These are phyloP conservation scores for Erynnis tages DNA, from an alignment of 2,888 invertebrate species.

Conservation along the genomic window DNA sequence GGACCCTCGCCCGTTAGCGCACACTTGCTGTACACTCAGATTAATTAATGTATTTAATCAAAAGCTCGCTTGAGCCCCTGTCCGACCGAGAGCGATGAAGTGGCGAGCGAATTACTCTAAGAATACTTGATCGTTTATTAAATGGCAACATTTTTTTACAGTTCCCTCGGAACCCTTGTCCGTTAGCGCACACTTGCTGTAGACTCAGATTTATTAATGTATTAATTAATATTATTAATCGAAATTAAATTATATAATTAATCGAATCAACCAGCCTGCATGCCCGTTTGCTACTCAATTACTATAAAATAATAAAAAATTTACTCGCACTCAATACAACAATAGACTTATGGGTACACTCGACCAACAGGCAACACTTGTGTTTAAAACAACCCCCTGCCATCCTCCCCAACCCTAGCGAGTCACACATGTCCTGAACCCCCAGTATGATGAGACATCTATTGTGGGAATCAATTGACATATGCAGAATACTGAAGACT, in stretches of 20 bases:
- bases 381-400: constrained; percentile 13
- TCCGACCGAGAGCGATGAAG: not conserved
- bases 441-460: not conserved
- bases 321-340: not conserved
- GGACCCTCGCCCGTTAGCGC: constrained; percentile 1
- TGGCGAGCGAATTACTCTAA: too few species aligned
- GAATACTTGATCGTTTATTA: too few species aligned
- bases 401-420: constrained; percentile 5
- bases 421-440: not conserved
- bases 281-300: too few species aligned
- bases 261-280: too few species aligned
- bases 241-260: too few species aligned
- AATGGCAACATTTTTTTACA: too few species aligned
- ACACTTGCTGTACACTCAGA: not conserved
- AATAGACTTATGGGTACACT: not conserved
- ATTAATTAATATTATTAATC: too few species aligned
- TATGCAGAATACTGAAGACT: not conserved
- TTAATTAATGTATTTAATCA: constrained; percentile 17
- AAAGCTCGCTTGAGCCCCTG: not conserved
- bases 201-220: constrained; percentile 8
- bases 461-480: constrained; percentile 16
- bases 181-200: not conserved
- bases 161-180: constrained; percentile 1
- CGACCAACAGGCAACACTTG: constrained; percentile 8
- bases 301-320: too few species aligned